These are phyloP conservation scores for Machaerirhynchus nigripectus DNA, from an alignment of 2,113 vertebrate genomes.

Conservation along the genomic window DNA sequence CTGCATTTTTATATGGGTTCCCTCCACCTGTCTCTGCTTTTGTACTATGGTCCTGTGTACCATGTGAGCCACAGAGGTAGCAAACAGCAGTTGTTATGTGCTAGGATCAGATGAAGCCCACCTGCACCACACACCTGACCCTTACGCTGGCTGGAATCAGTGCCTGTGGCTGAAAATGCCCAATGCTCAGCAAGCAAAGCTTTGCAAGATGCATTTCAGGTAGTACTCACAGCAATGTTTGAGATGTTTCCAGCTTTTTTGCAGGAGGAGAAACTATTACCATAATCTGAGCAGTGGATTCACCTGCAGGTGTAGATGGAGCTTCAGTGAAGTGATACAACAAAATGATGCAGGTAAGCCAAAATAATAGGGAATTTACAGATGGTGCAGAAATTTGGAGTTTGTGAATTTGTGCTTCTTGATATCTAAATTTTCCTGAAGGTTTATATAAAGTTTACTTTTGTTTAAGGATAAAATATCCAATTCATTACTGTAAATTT, in stretches of 20 bases:
- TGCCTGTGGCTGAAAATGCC: not conserved
- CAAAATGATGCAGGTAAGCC: not conserved
- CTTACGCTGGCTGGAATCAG: not conserved
- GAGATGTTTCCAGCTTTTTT: not conserved
- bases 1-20: not conserved
- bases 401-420: not conserved
- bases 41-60: not conserved
- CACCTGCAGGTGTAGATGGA: not conserved
- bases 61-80: not conserved
- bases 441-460: not conserved
- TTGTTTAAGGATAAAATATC: not conserved
- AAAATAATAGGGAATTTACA: not conserved
- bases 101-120: not conserved
- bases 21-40: not conserved
- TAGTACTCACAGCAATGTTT: not conserved
- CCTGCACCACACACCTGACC: not conserved
- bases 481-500: not conserved
- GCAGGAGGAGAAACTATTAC: not conserved
- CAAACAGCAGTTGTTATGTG: not conserved
- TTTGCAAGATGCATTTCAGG: not conserved
- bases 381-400: not conserved
- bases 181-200: not conserved
- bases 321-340: not conserved
- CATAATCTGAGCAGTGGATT: not conserved
- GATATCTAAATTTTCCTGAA: not conserved